Evolutionary conservation across 2,888 invertebrate species (phyloP).

Genomic region (Schizotus pectinicornis): DNA sequence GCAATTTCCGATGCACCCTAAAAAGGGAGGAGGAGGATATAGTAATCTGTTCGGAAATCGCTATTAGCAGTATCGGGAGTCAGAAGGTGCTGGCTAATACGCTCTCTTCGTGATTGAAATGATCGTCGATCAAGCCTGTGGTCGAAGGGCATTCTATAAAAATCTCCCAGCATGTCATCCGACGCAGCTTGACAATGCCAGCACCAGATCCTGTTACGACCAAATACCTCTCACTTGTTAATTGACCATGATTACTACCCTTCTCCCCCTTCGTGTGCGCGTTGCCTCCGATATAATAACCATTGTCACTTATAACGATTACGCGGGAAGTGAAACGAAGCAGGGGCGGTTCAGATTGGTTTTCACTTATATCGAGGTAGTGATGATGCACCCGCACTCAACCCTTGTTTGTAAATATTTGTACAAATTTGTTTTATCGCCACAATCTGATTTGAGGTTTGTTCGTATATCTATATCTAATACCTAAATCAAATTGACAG

Average conservation of each 20-base stretch:
- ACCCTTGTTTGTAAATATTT: not conserved
- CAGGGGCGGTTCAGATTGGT: conserved; percentile 49
- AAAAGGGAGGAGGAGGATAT: conserved; percentile 22
- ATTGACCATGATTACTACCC: conserved; percentile 53
- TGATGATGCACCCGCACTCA: conserved; percentile 3
- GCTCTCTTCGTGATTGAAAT: conserved; percentile 26
- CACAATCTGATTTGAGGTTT: too few species aligned
- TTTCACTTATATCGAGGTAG: conserved; percentile 46
- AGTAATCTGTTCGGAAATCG: conserved; percentile 27
- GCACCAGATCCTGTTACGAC: conserved; percentile 48
- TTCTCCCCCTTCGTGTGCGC: conserved; percentile 37
- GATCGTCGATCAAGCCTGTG: conserved; percentile 43
- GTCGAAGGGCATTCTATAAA: conserved; percentile 46
- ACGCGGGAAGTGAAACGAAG: conserved; percentile 37
- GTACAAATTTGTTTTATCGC: too few species aligned
- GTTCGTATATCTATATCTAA: too few species aligned
- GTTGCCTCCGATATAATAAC: conserved; percentile 42
- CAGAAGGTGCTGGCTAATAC: conserved; percentile 22
- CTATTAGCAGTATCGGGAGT: conserved; percentile 23
- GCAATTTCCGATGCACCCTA: conserved; percentile 37
- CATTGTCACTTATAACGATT: conserved; percentile 51
- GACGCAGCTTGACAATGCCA: conserved; percentile 44
- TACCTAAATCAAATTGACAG: too few species aligned
- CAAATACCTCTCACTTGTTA: conserved; percentile 52
- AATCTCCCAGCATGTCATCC: conserved; percentile 44